These are phyloP conservation scores for Bombus consobrinus DNA, from an alignment of 1,140 invertebrate genomes.

Conservation along the genomic window DNA sequence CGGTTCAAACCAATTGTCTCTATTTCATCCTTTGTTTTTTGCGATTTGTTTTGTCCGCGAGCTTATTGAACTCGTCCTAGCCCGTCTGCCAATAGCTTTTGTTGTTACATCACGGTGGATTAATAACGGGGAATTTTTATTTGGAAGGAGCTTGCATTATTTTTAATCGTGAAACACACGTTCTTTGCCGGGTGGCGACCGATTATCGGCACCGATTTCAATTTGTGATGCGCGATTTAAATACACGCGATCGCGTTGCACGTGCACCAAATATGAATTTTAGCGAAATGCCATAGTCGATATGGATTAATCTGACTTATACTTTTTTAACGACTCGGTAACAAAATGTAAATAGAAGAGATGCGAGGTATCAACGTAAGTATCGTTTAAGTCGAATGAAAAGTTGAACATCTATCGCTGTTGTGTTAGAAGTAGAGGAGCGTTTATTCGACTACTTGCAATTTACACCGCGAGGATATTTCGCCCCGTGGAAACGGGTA, in stretches of 20 bases:
- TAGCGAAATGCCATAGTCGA: not conserved
- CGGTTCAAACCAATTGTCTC: not conserved
- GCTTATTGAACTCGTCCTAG: not conserved
- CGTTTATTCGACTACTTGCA: not conserved
- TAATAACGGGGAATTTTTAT: not conserved
- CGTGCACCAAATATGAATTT: not conserved
- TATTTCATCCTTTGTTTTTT: not conserved
- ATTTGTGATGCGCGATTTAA: slow-evolving; percentile 5
- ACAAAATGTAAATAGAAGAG: not conserved
- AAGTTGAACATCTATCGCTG: not conserved
- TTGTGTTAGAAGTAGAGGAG: not conserved
- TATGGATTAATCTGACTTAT: not conserved
- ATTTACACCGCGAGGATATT: too few relatives aligned
- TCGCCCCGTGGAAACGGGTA: not conserved
- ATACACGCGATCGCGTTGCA: not conserved
- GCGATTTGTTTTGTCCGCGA: not conserved
- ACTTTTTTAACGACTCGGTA: too few relatives aligned
- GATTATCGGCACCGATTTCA: slow-evolving; percentile 23
- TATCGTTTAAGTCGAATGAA: not conserved
- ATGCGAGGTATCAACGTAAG: not conserved
- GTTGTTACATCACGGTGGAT: too few relatives aligned
- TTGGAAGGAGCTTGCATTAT: not conserved
- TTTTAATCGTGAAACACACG: not conserved
- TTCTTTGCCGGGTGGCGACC: not conserved
- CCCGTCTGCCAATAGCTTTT: not conserved